Conservation (phyloP, 2,888 invertebrate species). For the Chouioia cunea region DNA sequence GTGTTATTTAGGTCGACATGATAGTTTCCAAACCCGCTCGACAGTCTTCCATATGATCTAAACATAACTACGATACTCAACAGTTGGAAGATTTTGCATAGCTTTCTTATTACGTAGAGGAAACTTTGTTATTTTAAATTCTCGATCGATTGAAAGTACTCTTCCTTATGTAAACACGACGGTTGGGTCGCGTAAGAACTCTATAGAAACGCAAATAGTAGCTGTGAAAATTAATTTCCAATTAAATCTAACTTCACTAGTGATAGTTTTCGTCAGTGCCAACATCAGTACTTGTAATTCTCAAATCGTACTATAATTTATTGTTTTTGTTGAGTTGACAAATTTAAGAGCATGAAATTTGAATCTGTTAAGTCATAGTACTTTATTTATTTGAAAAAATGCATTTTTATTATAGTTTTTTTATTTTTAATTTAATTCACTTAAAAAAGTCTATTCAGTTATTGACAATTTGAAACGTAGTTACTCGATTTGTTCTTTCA, state of each 20-base stretch:
- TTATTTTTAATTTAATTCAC: slow-evolving; percentile 9
- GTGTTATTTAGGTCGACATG: too few relatives aligned
- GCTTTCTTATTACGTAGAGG: too few relatives aligned
- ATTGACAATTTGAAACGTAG: too few relatives aligned
- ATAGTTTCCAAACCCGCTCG: slow-evolving; percentile 23
- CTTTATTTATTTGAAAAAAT: not conserved
- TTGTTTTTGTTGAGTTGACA: too few relatives aligned
- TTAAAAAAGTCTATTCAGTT: not conserved
- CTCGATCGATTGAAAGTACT: too few relatives aligned
- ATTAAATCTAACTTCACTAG: slow-evolving; percentile 17
- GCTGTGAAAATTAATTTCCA: slow-evolving; percentile 9
- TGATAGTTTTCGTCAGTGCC: slow-evolving; percentile 21
- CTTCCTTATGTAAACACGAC: not conserved
- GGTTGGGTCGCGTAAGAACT: slow-evolving; percentile 33
- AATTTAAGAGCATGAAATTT: slow-evolving; percentile 12
- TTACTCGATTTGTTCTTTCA: too few relatives aligned
- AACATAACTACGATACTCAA: too few relatives aligned
- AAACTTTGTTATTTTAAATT: too few relatives aligned
- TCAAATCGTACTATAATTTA: not conserved
- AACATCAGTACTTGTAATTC: slow-evolving; percentile 16
- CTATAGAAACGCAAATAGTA: slow-evolving; percentile 11
- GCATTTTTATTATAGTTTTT: not conserved
- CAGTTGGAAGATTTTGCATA: too few relatives aligned
- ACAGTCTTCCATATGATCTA: not conserved
- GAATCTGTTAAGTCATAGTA: slow-evolving; percentile 7